These are phyloP conservation scores for Perithous albicinctus DNA, from an alignment of 2,888 invertebrate species.

Conservation along the genomic window DNA sequence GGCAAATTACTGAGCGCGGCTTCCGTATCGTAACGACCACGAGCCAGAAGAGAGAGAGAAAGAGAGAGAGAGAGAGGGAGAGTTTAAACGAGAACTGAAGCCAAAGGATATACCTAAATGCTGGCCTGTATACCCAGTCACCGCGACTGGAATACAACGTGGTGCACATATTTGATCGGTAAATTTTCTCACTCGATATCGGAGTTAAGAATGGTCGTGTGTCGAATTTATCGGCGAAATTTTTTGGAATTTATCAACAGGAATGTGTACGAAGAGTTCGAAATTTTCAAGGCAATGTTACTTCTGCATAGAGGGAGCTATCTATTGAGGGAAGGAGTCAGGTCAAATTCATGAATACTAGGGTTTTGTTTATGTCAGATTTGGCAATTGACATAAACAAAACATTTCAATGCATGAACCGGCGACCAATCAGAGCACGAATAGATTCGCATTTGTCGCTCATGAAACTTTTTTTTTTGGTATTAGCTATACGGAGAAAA, in stretches of 20 bases:
- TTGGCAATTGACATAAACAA: too few relatives aligned
- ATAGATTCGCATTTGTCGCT: too few relatives aligned
- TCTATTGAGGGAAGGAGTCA: too few relatives aligned
- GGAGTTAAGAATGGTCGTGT: conserved; percentile 20
- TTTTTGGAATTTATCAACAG: conserved; percentile 25
- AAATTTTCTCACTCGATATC: conserved; percentile 53
- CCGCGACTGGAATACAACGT: background rate
- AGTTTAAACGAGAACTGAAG: too few relatives aligned
- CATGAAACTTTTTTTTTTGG: too few relatives aligned
- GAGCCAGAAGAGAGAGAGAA: conserved; percentile 1
- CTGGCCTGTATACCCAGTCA: background rate
- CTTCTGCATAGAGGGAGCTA: background rate
- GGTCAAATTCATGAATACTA: too few relatives aligned
- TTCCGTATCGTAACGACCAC: conserved; percentile 54
- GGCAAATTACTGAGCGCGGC: conserved; percentile 59
- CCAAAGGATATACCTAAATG: conserved; percentile 6
- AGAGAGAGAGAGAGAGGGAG: too few relatives aligned
- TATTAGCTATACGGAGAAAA: too few relatives aligned
- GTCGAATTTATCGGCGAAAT: conserved; percentile 47
- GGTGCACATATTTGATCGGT: conserved; percentile 56
- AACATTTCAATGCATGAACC: too few relatives aligned
- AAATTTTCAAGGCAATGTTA: background rate
- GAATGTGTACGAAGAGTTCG: background rate
- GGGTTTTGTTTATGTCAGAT: too few relatives aligned
- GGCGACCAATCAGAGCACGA: too few relatives aligned